A percentile compares a stretch with the other conserved stretches of the same genome.
These are phyloP conservation scores for Branchinecta lynchi DNA, from an alignment of 1,140 invertebrate species.

Conservation along the genomic window DNA sequence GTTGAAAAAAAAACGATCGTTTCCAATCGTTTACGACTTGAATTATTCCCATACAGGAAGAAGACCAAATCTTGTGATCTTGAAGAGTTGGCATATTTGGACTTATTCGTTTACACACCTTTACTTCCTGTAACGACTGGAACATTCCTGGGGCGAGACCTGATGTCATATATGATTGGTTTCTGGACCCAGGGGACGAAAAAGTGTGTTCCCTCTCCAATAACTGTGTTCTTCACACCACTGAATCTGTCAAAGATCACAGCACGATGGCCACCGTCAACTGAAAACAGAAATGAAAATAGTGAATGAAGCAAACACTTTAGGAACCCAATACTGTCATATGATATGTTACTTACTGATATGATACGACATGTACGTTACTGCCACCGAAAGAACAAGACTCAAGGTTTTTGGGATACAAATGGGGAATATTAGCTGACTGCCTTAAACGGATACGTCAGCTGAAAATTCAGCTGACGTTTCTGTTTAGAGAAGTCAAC, in stretches of 20 bases:
- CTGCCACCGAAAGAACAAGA: too few relatives aligned
- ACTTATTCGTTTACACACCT: conserved; percentile 37
- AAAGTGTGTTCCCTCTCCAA: conserved; percentile 98
- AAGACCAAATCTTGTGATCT: too few relatives aligned
- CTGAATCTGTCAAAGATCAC: conserved; percentile 98
- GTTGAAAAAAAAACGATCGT: too few relatives aligned
- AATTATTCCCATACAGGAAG: too few relatives aligned
- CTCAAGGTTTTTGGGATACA: too few relatives aligned
- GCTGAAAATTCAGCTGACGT: too few relatives aligned
- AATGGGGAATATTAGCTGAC: too few relatives aligned
- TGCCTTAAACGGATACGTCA: too few relatives aligned
- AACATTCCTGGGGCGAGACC: conserved; percentile 88
- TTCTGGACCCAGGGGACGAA: conserved; percentile 96
- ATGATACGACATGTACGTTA: conserved; percentile 4
- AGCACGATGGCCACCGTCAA: conserved; percentile 95
- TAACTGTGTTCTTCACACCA: conserved; percentile 78
- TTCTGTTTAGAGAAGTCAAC: too few relatives aligned
- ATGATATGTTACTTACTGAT: too few relatives aligned
- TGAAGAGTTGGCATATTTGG: too few relatives aligned
- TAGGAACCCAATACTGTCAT: background rate
- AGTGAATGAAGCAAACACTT: conserved; percentile 7
- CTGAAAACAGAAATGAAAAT: conserved; percentile 42
- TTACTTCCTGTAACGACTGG: conserved; percentile 95
- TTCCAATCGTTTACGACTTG: too few relatives aligned
- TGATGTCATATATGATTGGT: conserved; percentile 93